Conservation (phyloP, 2,888 invertebrate genomes). For the Ophion ellenae region DNA sequence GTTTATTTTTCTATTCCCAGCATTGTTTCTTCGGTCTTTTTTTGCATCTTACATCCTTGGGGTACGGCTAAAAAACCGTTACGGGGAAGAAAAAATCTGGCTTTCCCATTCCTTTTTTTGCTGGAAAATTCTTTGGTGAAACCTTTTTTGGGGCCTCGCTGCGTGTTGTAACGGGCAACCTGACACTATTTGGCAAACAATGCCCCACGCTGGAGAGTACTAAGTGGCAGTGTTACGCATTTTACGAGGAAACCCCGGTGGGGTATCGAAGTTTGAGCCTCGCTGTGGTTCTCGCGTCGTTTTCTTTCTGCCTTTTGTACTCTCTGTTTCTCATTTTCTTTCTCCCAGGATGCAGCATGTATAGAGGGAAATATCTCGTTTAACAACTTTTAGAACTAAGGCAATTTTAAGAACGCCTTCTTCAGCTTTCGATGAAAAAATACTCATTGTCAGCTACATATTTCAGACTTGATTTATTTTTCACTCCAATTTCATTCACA, state of each 20-base stretch:
- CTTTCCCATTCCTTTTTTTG: conserved; percentile 33
- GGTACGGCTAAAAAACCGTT: conserved; percentile 18
- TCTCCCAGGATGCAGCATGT: neutral
- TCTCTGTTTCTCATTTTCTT: conserved; percentile 2
- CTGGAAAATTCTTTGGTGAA: conserved; percentile 68
- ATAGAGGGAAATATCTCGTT: neutral
- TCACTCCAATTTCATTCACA: neutral
- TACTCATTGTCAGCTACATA: neutral
- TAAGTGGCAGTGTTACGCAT: conserved; percentile 79
- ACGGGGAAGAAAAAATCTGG: conserved; percentile 27
- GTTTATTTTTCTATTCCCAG: conserved; percentile 5
- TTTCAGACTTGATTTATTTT: neutral
- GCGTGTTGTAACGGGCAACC: conserved; percentile 70
- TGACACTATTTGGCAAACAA: conserved; percentile 79
- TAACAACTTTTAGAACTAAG: neutral
- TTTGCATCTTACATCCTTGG: neutral
- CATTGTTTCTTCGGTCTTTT: conserved; percentile 23
- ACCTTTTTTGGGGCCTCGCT: conserved; percentile 62
- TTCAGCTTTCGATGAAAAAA: neutral
- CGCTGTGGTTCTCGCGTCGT: conserved; percentile 26
- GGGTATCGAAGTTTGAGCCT: conserved; percentile 58
- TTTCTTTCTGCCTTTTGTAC: conserved; percentile 38
- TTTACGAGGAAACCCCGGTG: conserved; percentile 75
- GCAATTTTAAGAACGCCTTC: neutral
- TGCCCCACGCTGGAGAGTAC: conserved; percentile 72